Evolutionary conservation across 2,113 vertebrate species (phyloP), one percentile per base, ranked within the genome.

Genomic region (Pedetes capensis): DNA sequence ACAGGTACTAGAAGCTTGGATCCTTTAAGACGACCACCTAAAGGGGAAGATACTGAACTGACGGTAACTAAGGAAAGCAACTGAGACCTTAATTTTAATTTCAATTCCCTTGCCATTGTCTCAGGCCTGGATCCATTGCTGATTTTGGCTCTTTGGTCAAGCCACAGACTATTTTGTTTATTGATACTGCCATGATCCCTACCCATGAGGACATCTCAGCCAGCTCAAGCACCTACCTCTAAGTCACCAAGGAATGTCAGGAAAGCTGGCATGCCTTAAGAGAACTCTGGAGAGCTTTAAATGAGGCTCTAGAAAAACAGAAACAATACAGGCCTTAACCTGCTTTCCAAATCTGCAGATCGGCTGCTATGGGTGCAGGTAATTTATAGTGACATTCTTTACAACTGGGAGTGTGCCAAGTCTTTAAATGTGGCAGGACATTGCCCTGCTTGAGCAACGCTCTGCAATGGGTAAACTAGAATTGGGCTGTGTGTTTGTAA

Each of bases 121-220:
- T 80, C 61, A 88, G 61, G 8, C 66, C 12, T 93, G 82, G 16
- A 59, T 91, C 51, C 29, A 64, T 23, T 9, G 23, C 25, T 85
- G 53, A 82, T 6, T 91, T 81, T 47, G 93, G 27, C 14, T n/a
- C 61, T 95, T 93, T 93, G 49, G 85, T 94, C 25, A 95, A 91
- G 17, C 25, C 49, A 72, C 47, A 66, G 23, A 49, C 49, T 66
- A 25, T 95, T 51, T 66, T 96, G 53, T 76, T 74, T 72, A 93
- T 94, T 93, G 10, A 55, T 81, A 64, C 23, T 64, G 23, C n/a
- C 20, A 10, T 89, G 23, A 71, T n/a, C 29, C 6, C 9, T 55
- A 69, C 20, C 47, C 51, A 80, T 94, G 64, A 94, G 51, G 14
- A 71, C 39, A 69, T 29, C 29, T 76, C 47, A 61, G 42, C 4